A percentile compares a stretch with the other conserved stretches of the same genome.
Evolutionary conservation across 2,797 vertebrate genomes (phyloP).

Genomic region (Spatula clypeata): DNA sequence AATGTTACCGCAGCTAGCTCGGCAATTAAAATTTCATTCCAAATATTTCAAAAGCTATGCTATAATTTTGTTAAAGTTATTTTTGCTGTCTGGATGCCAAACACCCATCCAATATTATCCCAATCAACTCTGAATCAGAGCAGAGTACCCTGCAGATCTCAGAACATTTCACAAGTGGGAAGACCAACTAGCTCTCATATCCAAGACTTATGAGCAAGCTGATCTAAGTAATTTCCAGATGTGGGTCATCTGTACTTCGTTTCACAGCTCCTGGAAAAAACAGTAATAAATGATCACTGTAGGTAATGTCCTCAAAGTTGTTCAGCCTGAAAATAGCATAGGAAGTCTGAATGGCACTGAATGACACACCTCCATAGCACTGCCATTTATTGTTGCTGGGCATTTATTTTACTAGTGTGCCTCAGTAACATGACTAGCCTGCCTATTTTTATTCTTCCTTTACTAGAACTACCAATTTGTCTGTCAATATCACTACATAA

Average conservation of each 20-base stretch:
- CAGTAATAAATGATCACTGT: background rate
- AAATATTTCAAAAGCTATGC: background rate
- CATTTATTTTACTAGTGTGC: background rate
- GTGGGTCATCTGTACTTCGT: background rate
- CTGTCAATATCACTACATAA: background rate
- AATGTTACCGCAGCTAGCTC: background rate
- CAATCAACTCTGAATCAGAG: background rate
- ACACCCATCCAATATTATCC: background rate
- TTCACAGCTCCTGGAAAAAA: background rate
- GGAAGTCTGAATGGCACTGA: background rate
- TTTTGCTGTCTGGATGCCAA: background rate
- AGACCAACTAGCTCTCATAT: background rate
- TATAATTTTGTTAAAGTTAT: no score
- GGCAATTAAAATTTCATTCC: background rate
- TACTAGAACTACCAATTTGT: background rate
- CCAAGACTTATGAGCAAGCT: background rate
- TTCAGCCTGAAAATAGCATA: background rate
- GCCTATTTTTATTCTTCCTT: background rate
- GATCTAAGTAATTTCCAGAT: background rate
- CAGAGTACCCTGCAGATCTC: background rate
- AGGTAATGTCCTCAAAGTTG: background rate
- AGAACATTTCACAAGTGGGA: background rate
- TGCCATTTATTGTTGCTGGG: background rate
- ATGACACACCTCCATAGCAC: rapidly evolving
- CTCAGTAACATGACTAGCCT: background rate